Percentiles rank a stretch among this genome's conserved stretches.
Evolutionary conservation across 2,113 vertebrate genomes (phyloP).

Genomic region (Callipepla californica): DNA sequence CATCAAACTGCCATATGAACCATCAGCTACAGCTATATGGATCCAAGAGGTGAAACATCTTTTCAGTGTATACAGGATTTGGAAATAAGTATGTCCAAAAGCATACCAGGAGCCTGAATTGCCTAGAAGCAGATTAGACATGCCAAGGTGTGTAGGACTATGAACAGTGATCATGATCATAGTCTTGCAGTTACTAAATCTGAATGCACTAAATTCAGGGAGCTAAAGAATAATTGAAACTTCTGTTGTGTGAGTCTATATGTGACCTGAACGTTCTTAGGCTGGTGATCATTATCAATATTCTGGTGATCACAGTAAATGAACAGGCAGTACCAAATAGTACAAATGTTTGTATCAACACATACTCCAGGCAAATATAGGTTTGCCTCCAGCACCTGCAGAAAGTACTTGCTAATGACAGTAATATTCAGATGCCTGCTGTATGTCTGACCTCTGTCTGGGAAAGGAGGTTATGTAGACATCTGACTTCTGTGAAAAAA

Average conservation of each 20-base stretch:
- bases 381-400: background rate
- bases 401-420: background rate
- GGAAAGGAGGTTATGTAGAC: background rate
- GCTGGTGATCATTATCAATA: background rate
- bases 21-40: background rate
- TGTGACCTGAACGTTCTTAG: background rate
- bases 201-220: background rate
- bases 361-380: background rate
- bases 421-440: background rate
- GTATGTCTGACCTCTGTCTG: background rate
- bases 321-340: background rate
- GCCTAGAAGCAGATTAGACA: background rate
- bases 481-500: background rate
- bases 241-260: background rate
- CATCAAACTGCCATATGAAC: background rate
- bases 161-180: background rate
- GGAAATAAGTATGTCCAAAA: background rate
- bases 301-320: background rate
- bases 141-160: fast-evolving
- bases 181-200: background rate
- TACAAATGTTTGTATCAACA: background rate
- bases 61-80: background rate
- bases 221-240: background rate
- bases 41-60: background rate
- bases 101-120: background rate